Evolutionary conservation across 2,113 vertebrate species (phyloP).

Genomic region (Coptodon rendalli): DNA sequence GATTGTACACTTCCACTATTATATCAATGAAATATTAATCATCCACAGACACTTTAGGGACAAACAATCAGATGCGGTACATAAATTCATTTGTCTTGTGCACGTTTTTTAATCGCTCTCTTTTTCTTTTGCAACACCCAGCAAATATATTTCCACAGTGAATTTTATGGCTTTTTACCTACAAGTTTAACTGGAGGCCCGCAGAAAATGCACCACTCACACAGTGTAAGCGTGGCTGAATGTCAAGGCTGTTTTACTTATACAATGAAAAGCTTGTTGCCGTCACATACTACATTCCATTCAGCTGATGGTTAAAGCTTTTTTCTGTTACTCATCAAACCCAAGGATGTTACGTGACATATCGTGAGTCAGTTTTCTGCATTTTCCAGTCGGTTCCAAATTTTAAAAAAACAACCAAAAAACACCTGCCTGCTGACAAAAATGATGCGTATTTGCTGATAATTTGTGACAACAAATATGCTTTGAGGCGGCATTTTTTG

Average conservation of each 20-base stretch:
- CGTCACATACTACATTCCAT: background rate
- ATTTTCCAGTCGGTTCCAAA: background rate
- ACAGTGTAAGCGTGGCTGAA: background rate
- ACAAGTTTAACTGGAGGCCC: background rate
- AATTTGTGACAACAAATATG: background rate
- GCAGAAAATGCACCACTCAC: background rate
- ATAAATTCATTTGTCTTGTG: background rate
- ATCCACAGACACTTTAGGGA: background rate
- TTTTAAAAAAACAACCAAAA: background rate
- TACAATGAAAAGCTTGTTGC: background rate
- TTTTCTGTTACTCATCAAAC: background rate
- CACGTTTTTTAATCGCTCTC: background rate
- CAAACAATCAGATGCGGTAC: background rate
- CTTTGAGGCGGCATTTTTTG: background rate
- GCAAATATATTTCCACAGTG: background rate
- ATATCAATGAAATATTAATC: background rate
- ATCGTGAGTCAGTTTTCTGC: background rate
- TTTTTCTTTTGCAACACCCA: background rate
- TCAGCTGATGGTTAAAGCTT: background rate
- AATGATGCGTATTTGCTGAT: background rate
- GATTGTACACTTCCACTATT: conserved; percentile 9
- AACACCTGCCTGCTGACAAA: background rate
- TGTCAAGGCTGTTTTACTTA: background rate
- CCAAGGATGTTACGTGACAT: background rate
- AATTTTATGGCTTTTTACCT: background rate